Evolutionary conservation across 2,113 vertebrate species (phyloP).

Genomic region (Microtus pennsylvanicus): DNA sequence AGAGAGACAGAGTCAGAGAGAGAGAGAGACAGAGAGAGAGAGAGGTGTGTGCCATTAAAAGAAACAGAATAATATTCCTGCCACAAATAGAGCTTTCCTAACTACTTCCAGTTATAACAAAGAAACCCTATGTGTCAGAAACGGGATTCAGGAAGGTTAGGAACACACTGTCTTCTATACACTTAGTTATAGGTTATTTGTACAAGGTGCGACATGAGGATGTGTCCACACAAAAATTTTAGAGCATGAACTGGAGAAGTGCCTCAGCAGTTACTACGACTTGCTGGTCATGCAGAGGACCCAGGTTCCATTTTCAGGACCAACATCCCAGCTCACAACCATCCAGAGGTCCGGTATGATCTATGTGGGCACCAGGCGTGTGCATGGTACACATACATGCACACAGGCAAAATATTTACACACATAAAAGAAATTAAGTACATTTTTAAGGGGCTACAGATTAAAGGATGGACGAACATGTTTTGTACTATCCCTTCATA

Average conservation of each 20-base stretch:
- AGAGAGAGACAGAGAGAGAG: too few relatives aligned
- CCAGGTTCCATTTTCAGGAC: not conserved
- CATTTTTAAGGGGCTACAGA: not conserved
- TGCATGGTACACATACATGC: too few relatives aligned
- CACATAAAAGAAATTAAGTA: not conserved
- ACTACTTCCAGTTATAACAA: not conserved
- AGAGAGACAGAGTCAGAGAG: too few relatives aligned
- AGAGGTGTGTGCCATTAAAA: not conserved
- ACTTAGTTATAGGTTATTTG: not conserved
- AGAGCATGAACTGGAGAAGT: not conserved
- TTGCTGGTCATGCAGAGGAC: not conserved
- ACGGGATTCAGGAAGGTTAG: not conserved
- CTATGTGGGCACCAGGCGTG: too few relatives aligned
- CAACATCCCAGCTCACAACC: not conserved
- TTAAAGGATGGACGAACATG: not conserved
- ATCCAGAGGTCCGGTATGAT: not conserved
- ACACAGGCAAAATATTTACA: not conserved
- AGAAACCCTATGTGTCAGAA: not conserved
- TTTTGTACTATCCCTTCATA: not conserved
- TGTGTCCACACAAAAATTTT: not conserved
- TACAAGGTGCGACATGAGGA: not conserved
- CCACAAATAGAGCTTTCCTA: not conserved
- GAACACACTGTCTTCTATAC: not conserved
- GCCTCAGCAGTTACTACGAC: not conserved
- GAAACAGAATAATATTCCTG: not conserved